Conservation (phyloP, 2,797 vertebrate genomes). For the Sibirionetta formosa region DNA sequence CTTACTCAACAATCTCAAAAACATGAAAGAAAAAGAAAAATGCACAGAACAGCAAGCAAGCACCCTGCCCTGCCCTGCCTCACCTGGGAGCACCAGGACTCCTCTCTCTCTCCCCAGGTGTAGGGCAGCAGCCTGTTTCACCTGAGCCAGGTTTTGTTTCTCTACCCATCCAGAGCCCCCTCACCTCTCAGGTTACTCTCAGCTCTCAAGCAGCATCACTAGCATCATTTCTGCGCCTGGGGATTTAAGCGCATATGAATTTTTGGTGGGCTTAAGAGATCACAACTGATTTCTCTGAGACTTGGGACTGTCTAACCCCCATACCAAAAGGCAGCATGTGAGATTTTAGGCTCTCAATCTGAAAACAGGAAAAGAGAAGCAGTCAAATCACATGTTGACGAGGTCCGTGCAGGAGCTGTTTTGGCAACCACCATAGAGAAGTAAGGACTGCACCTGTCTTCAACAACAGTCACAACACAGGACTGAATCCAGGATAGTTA, state of each 20-base stretch:
- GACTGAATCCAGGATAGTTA: no score
- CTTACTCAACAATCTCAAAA: no score
- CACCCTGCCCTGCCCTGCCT: accelerated
- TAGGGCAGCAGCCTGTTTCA: neutral
- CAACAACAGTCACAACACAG: neutral
- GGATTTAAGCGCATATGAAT: accelerated
- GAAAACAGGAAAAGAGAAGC: no score
- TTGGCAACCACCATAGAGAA: neutral
- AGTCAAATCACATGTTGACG: neutral
- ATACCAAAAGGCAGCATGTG: no score
- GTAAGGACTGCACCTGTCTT: neutral
- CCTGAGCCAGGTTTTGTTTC: accelerated
- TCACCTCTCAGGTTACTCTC: neutral
- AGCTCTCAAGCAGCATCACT: neutral
- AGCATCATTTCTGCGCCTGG: accelerated
- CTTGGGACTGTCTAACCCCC: neutral
- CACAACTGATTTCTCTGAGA: no score
- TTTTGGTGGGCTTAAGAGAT: neutral
- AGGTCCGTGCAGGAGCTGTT: neutral
- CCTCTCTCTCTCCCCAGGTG: neutral
- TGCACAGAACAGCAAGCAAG: accelerated
- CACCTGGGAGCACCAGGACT: neutral
- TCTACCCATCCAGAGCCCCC: neutral
- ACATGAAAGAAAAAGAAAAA: neutral
- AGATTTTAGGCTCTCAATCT: neutral